Conservation (phyloP, 2,113 vertebrate genomes). For the Cavia porcellus region DNA sequence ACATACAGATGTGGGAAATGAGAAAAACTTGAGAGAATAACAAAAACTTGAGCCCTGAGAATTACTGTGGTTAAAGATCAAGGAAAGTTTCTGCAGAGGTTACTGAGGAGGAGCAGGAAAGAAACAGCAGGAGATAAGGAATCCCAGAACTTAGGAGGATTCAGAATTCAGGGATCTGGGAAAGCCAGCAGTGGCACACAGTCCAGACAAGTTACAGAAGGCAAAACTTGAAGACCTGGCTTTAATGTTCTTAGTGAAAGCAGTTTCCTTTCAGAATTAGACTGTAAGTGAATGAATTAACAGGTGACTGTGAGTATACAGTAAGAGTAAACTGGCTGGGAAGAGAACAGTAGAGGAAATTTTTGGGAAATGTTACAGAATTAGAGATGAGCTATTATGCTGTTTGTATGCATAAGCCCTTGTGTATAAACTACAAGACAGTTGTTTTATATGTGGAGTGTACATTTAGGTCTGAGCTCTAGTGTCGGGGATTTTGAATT, state of each 20-base stretch:
- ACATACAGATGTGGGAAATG: not conserved
- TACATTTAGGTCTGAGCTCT: not conserved
- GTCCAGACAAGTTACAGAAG: not conserved
- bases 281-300: not conserved
- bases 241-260: not conserved
- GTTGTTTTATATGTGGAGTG: not conserved
- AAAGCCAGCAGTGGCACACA: not conserved
- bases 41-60: not conserved
- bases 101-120: not conserved
- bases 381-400: not conserved
- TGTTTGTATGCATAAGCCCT: not conserved
- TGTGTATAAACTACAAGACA: not conserved
- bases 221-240: not conserved
- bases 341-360: not conserved
- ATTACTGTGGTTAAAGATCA: conserved; percentile 2
- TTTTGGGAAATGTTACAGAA: not conserved
- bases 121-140: not conserved
- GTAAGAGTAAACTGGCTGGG: not conserved
- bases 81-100: not conserved
- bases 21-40: not conserved
- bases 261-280: not conserved
- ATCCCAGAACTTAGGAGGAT: not conserved
- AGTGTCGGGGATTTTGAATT: conserved; percentile 22
- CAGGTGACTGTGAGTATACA: not conserved
- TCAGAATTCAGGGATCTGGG: not conserved